A percentile compares a stretch with the other conserved stretches of the same genome.
Conservation (phyloP, 2,888 invertebrate species). For the Barypeithes pellucidus region DNA sequence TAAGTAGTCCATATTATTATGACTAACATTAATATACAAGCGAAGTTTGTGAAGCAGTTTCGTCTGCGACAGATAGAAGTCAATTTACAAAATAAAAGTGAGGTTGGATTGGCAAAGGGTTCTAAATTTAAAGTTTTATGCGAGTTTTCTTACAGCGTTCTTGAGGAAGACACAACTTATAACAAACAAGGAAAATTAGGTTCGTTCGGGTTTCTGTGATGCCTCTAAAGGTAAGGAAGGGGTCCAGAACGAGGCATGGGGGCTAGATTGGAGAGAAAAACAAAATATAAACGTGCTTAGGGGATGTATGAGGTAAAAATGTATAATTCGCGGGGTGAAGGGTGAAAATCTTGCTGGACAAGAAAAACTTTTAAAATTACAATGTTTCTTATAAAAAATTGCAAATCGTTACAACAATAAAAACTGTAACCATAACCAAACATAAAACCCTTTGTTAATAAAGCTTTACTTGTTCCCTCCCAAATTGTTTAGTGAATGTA, state of each 20-base stretch:
- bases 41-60: constrained; percentile 37
- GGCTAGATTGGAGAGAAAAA: no score
- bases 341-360: not conserved
- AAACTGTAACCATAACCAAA: not conserved
- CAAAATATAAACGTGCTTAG: no score
- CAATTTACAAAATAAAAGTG: constrained; percentile 60
- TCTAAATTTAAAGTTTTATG: not conserved
- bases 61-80: constrained; percentile 61
- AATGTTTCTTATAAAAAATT: not conserved
- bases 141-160: not conserved
- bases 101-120: constrained; percentile 3
- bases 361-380: not conserved
- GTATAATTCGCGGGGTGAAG: not conserved
- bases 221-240: no score
- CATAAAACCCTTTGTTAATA: constrained; percentile 13
- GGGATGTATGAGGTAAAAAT: no score
- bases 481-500: constrained; percentile 59
- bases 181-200: no score
- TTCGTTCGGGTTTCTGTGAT: no score
- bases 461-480: constrained; percentile 10
- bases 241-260: no score
- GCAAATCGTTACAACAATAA: not conserved
- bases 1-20: constrained; percentile 23
- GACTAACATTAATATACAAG: constrained; percentile 17
- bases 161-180: no score